A percentile compares a stretch with the other conserved stretches of the same genome.
Evolutionary conservation across 1,140 invertebrate genomes (phyloP).

Genomic region (Sinella curviseta): DNA sequence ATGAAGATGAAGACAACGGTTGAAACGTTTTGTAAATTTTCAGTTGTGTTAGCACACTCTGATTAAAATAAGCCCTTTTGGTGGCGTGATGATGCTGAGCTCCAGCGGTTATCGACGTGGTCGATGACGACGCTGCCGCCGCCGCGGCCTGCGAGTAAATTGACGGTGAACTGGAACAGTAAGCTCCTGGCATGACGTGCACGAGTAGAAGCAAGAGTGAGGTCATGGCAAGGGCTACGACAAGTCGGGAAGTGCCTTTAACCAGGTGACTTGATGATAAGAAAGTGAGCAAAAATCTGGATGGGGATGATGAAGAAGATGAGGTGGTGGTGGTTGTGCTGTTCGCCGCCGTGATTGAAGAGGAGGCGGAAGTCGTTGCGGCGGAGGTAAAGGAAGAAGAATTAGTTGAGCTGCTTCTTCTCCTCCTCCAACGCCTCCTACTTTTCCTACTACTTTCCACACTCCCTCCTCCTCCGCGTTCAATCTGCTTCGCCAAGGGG

Average conservation of each 20-base stretch:
- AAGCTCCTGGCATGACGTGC: conserved; percentile 19
- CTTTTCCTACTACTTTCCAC: too few species aligned
- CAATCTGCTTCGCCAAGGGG: neutral
- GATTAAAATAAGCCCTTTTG: conserved; percentile 10
- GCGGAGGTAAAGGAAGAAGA: neutral
- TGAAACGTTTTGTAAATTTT: conserved; percentile 20
- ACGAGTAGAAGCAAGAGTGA: neutral
- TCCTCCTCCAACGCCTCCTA: neutral
- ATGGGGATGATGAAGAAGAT: neutral
- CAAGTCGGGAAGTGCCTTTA: conserved; percentile 1
- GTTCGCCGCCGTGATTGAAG: neutral
- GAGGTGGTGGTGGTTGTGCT: neutral
- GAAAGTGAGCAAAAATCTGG: conserved; percentile 19
- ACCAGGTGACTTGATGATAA: conserved; percentile 11
- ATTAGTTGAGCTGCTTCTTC: neutral
- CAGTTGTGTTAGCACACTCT: neutral
- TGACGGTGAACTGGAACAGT: neutral
- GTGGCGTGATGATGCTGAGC: neutral
- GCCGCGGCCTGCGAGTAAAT: neutral
- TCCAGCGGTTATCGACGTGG: neutral
- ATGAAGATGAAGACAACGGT: conserved; percentile 11
- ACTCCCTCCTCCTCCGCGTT: neutral
- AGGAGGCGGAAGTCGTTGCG: neutral
- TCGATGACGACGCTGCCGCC: neutral
- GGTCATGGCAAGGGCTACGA: conserved; percentile 19